Evolutionary conservation across 1,140 invertebrate genomes (phyloP).

Genomic region (Thaumetopoea pityocampa): DNA sequence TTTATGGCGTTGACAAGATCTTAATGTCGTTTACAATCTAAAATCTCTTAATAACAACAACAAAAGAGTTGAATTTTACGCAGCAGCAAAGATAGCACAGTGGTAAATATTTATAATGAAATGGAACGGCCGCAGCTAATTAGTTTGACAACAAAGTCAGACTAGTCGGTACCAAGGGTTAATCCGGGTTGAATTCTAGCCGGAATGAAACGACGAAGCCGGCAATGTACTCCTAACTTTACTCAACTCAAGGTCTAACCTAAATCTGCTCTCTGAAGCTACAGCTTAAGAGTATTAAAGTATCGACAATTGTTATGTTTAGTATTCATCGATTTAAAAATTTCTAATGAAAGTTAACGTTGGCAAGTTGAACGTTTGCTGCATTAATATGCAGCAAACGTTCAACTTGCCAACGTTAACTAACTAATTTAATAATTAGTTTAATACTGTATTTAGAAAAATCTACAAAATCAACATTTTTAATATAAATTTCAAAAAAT

Average conservation of each 20-base stretch:
- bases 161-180: constrained; percentile 20
- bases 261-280: constrained; percentile 27
- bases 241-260: constrained; percentile 23
- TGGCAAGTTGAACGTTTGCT: constrained; percentile 5
- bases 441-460: no score
- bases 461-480: no score
- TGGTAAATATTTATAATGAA: constrained; percentile 11
- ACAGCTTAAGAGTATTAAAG: constrained; percentile 30
- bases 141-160: constrained; percentile 22
- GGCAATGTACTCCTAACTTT: constrained; percentile 26
- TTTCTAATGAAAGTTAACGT: constrained; percentile 9
- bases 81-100: constrained; percentile 3
- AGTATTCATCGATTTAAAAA: constrained; percentile 20
- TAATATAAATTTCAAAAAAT: no score
- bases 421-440: no score
- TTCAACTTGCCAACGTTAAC: no score
- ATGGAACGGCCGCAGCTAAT: constrained; percentile 16
- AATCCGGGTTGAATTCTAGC: constrained; percentile 23
- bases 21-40: constrained; percentile 2
- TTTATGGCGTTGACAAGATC: constrained; percentile 8
- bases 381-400: no score
- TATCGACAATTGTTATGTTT: constrained; percentile 33
- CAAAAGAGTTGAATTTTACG: not conserved
- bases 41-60: constrained; percentile 12
- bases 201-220: constrained; percentile 20